phyloP scores from a whole-genome alignment of 1,140 invertebrate species.

The Dinothrombium tinctorium region DNA sequence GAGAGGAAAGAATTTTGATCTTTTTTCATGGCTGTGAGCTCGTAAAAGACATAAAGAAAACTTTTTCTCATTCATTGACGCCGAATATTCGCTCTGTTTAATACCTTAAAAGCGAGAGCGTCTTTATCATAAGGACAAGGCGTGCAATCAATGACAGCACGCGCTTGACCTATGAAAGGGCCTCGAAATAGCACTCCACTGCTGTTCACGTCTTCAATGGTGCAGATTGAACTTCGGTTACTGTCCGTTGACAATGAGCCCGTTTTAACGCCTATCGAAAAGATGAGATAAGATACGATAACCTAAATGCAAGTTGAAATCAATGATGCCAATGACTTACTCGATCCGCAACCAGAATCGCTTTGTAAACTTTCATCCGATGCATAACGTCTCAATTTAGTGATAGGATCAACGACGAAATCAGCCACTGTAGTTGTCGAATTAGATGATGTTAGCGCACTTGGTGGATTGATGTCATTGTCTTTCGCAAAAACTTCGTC shows the following conservation, averaged over 20 bases:
- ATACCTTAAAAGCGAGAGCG: conserved; percentile 65
- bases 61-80: neutral
- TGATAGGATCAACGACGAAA: no score
- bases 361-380: no score
- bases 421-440: no score
- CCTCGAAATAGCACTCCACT: conserved; percentile 11
- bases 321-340: no score
- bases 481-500: no score
- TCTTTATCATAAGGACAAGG: conserved; percentile 77
- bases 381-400: no score
- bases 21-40: neutral
- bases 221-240: conserved; percentile 12
- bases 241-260: conserved; percentile 7
- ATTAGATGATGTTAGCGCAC: no score
- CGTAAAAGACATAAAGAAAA: neutral
- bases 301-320: no score
- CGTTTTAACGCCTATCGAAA: conserved; percentile 2
- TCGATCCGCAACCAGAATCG: no score
- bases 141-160: conserved; percentile 59
- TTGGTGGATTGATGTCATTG: no score
- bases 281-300: neutral
- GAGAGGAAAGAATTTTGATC: no score
- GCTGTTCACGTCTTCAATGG: conserved; percentile 6
- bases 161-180: conserved; percentile 44
- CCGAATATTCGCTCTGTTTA: neutral